phyloP scores from a whole-genome alignment of 2,888 invertebrate genomes.

The Stramonita haemastoma region DNA sequence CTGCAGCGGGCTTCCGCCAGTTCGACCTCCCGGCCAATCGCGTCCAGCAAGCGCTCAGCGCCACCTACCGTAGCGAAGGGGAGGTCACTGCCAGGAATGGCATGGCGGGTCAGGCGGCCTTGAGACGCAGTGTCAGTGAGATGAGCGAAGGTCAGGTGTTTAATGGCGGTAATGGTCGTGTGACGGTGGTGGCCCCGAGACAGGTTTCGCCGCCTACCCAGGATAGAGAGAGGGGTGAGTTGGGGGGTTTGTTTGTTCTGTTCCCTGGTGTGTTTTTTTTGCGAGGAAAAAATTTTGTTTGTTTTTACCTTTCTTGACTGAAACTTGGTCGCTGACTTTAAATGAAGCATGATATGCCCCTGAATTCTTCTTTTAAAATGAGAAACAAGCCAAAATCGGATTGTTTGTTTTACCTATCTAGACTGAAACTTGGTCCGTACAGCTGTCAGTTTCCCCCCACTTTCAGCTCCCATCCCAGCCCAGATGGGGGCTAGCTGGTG shows the following conservation, averaged over 20 bases:
- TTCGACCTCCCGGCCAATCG: conserved; percentile 8
- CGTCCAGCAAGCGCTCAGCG: conserved; percentile 19
- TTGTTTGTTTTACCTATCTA: no score
- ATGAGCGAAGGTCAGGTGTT: conserved; percentile 52
- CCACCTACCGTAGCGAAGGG: conserved; percentile 11
- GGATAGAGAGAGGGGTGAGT: conserved; percentile 4
- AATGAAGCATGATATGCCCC: no score
- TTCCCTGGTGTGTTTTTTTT: no score
- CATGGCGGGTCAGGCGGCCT: not conserved
- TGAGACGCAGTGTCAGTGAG: conserved; percentile 54
- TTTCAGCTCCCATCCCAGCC: no score
- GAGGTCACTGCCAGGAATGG: conserved; percentile 19
- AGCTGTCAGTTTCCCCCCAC: no score
- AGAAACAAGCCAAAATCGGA: no score
- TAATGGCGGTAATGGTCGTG: not conserved
- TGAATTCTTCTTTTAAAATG: no score
- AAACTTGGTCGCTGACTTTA: no score
- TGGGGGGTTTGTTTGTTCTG: not conserved
- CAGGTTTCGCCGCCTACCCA: not conserved
- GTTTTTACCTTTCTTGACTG: no score
- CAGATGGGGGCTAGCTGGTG: no score
- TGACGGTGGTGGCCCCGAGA: conserved; percentile 38
- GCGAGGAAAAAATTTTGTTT: no score
- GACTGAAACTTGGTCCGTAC: no score
- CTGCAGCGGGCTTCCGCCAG: conserved; percentile 49